Base-by-base conservation (phyloP, 64 coral and sea anemone genomes). In the Montipora capricornis region DNA sequence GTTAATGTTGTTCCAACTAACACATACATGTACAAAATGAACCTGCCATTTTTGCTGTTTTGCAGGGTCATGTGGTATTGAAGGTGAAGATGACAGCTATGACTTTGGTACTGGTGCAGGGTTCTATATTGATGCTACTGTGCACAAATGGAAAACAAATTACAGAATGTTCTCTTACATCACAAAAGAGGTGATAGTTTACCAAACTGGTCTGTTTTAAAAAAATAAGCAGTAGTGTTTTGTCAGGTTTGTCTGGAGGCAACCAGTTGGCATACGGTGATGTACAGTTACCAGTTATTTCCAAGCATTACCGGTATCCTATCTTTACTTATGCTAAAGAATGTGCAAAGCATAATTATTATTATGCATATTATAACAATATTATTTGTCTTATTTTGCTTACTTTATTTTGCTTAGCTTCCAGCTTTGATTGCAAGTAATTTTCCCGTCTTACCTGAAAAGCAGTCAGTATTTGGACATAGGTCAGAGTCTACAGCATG, bases 81-180 rank as follows among this genome's bases (percentile, higher is more conserved):
- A 99, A 78, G 97, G 97, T 29, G 97, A 99, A 73, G 94, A 99
- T 49, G 94, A 96, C 13, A 91, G 88, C 29, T 99, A 90, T 89
- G 97, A 99, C 46, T 99, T 99, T 96, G 97, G 97, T 20, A 94
- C 94, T 81, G 97, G 97, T 78, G 97, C 97, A 85, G 97, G 97
- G 3, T 99, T 99, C 81, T 99, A 99, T 44, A 16, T 99, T 51
- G 95, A 99, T 90, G 97, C 97, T 15, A 99, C 97, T 80, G 89
- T 91, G 64, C 83, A 96, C 57, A 99, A 99, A 84, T 99, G 97
- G 97, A 99, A 99, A 59, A 99, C 29, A 77, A 93, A 99, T 81
- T 99, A 99, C 57, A 96, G 95, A 77, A 99, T 99, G 97, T 99
- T 89, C 58, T 96, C 97, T 22, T 99, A 99, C 53, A 29, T 99